These are phyloP conservation scores for Apodemia duryi DNA, from an alignment of 2,888 invertebrate species.

Conservation along the genomic window DNA sequence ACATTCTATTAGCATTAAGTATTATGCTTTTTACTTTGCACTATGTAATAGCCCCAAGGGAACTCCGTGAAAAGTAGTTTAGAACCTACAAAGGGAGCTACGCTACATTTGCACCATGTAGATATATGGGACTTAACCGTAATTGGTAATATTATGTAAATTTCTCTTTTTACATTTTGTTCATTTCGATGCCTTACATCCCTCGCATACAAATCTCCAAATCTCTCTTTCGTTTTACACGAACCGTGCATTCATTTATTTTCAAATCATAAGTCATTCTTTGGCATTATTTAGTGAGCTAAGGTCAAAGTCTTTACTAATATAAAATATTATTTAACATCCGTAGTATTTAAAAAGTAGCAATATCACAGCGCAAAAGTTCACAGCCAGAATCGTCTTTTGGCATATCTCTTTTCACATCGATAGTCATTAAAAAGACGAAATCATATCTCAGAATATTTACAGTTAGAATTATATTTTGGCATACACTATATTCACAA, in stretches of 20 bases:
- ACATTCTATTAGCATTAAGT: conserved; percentile 66
- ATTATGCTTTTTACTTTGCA: conserved; percentile 67
- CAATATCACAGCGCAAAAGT: too few species aligned
- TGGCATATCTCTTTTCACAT: too few species aligned
- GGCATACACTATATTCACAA: too few species aligned
- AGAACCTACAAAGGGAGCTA: conserved; percentile 54
- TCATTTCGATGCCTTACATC: conserved; percentile 43
- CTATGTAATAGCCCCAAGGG: conserved; percentile 31
- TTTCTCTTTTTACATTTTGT: conserved; percentile 15
- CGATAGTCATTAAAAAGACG: too few species aligned
- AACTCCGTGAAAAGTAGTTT: conserved; percentile 60
- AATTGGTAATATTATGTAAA: conserved; percentile 5
- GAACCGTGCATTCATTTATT: conserved; percentile 49
- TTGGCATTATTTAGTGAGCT: conserved; percentile 78
- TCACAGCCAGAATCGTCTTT: too few species aligned
- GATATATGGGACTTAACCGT: conserved; percentile 40
- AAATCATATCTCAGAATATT: too few species aligned
- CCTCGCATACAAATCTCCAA: conserved; percentile 39
- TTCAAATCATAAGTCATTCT: conserved; percentile 61
- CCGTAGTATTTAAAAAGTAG: too few species aligned
- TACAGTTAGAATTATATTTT: too few species aligned
- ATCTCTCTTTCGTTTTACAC: conserved; percentile 50
- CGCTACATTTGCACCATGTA: conserved; percentile 49
- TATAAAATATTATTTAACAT: conserved; percentile 28
- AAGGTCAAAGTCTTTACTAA: conserved; percentile 53